Percentiles rank a stretch among this genome's conserved stretches.
Evolutionary conservation across 2,113 vertebrate genomes (phyloP).

Genomic region (Cyanoramphus novaezelandiae): DNA sequence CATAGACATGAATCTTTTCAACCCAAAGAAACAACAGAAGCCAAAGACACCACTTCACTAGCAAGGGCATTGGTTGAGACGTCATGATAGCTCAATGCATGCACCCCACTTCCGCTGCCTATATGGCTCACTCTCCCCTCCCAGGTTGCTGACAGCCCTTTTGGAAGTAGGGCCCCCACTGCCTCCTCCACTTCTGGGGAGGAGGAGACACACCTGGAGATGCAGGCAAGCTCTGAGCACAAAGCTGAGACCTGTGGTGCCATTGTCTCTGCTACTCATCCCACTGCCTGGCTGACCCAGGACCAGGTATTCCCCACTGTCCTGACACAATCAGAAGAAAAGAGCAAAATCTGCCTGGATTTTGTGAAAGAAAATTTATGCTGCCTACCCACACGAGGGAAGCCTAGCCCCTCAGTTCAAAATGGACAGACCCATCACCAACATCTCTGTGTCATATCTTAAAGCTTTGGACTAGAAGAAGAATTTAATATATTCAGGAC

Average conservation of each 20-base stretch:
- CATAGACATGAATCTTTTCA: background rate
- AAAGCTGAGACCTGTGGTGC: background rate
- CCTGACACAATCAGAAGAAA: background rate
- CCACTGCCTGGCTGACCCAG: background rate
- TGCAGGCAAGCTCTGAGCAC: background rate
- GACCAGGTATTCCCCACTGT: background rate
- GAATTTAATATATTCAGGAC: background rate
- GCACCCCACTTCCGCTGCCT: background rate
- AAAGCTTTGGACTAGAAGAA: background rate
- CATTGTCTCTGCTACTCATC: fast-evolving
- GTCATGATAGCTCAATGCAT: fast-evolving
- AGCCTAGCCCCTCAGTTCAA: background rate
- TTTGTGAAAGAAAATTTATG: background rate
- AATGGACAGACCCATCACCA: background rate
- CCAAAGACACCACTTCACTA: background rate
- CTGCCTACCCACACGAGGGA: background rate
- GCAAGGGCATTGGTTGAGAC: background rate
- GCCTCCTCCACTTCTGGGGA: background rate
- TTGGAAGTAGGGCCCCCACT: background rate
- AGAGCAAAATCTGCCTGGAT: background rate
- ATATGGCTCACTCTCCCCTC: fast-evolving
- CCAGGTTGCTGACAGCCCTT: fast-evolving
- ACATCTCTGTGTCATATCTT: background rate
- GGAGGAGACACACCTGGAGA: background rate
- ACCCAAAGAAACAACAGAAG: background rate